Conservation (phyloP, 2,113 vertebrate species). For the Sarotherodon lohbergeri region DNA sequence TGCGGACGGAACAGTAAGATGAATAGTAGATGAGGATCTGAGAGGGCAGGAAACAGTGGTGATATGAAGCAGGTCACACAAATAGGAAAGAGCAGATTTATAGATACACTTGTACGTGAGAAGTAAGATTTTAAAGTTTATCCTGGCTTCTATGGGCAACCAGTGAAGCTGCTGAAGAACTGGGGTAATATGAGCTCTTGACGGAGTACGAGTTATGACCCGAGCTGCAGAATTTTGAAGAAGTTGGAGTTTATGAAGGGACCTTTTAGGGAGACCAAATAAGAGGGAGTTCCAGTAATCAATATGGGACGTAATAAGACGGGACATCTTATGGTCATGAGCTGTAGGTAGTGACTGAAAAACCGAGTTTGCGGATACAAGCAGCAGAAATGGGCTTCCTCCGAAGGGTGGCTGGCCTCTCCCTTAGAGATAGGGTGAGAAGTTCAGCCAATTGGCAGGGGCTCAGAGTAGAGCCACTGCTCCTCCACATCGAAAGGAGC, state of each 20-base stretch:
- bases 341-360: too few species aligned
- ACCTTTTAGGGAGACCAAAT: background rate
- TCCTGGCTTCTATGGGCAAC: background rate
- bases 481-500: background rate
- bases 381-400: background rate
- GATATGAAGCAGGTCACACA: fast-evolving
- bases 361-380: background rate
- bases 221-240: background rate
- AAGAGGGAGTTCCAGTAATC: background rate
- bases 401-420: background rate
- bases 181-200: background rate
- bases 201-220: fast-evolving
- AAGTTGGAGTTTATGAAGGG: background rate
- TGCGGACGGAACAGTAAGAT: fast-evolving
- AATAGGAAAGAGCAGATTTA: background rate
- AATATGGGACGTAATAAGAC: fast-evolving
- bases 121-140: background rate
- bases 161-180: background rate
- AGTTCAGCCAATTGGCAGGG: background rate
- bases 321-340: background rate
- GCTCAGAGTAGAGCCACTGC: background rate
- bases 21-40: background rate
- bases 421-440: background rate
- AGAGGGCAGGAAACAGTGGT: background rate
- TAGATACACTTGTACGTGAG: background rate